Evolutionary conservation across 2,113 vertebrate species (phyloP).

Genomic region (Nothoprocta pentlandii): DNA sequence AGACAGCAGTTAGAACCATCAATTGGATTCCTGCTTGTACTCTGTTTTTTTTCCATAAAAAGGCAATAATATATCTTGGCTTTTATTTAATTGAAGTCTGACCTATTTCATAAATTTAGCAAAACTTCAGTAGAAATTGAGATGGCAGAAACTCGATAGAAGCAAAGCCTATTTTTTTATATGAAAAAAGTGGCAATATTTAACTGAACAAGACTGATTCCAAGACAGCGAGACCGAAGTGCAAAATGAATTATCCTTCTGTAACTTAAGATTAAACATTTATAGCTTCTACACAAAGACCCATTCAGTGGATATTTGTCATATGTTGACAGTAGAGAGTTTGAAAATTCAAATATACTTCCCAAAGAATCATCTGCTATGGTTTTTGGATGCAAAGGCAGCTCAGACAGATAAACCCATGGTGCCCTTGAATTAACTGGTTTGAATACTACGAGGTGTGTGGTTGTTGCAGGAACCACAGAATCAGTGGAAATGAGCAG

Average conservation of each 20-base stretch:
- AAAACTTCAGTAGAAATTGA: neutral
- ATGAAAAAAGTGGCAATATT: neutral
- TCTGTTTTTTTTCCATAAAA: neutral
- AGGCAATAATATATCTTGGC: neutral
- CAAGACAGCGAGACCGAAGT: neutral
- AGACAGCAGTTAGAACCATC: neutral
- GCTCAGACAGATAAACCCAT: accelerated
- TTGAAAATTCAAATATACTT: neutral
- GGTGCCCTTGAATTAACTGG: neutral
- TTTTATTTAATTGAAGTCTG: neutral
- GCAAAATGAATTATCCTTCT: neutral
- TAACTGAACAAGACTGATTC: neutral
- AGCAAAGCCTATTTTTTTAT: neutral
- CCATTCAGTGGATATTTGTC: neutral
- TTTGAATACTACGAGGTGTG: neutral
- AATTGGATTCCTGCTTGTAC: neutral
- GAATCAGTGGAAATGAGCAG: too few relatives aligned
- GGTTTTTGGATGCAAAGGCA: neutral
- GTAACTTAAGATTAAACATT: neutral
- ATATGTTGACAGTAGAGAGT: neutral
- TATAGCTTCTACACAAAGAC: neutral
- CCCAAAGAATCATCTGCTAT: neutral
- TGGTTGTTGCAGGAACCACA: neutral
- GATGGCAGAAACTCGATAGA: neutral
- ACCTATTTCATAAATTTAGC: neutral